Conservation (phyloP, 2,888 invertebrate species). For the Leptinotarsa peninsularis region DNA sequence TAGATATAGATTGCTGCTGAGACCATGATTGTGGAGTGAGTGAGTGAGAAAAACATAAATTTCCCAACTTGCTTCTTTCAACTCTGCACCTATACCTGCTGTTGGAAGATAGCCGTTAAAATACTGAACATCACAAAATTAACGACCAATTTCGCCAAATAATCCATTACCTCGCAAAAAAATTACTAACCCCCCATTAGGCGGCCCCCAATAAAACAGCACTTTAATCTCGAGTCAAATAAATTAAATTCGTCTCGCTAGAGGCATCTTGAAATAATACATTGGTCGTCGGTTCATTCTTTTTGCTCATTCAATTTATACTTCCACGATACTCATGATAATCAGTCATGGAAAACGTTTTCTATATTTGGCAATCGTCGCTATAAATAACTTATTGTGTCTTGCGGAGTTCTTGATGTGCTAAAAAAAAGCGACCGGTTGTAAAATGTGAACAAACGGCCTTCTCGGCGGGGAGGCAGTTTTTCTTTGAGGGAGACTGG, state of each 20-base stretch:
- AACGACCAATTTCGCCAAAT: slow-evolving; percentile 1
- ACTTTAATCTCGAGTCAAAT: slow-evolving; percentile 16
- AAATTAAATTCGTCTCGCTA: slow-evolving; percentile 11
- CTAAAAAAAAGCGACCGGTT: slow-evolving; percentile 37
- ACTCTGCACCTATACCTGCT: no score
- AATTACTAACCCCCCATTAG: slow-evolving; percentile 12
- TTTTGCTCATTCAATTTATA: slow-evolving; percentile 19
- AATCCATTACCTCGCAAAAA: background rate
- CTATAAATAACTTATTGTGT: slow-evolving; percentile 30
- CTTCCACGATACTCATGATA: slow-evolving; percentile 21
- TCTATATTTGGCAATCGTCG: slow-evolving; percentile 34
- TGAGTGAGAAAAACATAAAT: no score
- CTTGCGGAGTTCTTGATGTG: slow-evolving; percentile 34
- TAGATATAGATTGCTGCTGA: no score
- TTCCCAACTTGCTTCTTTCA: no score
- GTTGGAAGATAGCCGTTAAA: background rate
- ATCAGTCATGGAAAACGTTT: slow-evolving; percentile 22
- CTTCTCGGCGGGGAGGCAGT: slow-evolving; percentile 36
- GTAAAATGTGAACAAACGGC: slow-evolving; percentile 41
- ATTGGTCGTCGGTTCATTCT: slow-evolving; percentile 8
- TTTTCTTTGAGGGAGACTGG: slow-evolving; percentile 14
- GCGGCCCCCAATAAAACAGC: slow-evolving; percentile 16
- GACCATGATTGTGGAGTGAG: no score
- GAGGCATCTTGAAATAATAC: slow-evolving; percentile 6
- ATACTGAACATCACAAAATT: background rate